phyloP scores from a whole-genome alignment of 2,888 invertebrate genomes.

The Drosophila meridiana region DNA sequence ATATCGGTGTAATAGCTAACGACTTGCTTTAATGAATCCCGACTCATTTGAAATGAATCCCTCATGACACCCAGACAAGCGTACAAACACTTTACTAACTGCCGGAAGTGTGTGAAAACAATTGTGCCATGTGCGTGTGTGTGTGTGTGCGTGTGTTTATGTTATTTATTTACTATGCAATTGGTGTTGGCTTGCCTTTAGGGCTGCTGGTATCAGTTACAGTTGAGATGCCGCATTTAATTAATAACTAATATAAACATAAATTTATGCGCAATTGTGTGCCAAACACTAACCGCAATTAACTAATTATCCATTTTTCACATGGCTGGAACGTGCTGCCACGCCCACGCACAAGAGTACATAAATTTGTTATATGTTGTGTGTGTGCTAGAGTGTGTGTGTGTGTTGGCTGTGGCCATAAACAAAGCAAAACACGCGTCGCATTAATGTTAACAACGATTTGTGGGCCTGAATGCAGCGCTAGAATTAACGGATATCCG shows the following conservation, averaged over 20 bases:
- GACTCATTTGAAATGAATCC: background rate
- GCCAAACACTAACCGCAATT: conserved; percentile 64
- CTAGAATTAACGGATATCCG: conserved; percentile 64
- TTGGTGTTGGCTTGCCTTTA: background rate
- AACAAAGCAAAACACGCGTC: conserved; percentile 74
- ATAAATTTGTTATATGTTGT: conserved; percentile 58
- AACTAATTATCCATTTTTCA: conserved; percentile 81
- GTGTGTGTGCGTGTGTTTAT: background rate
- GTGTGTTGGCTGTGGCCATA: conserved; percentile 43
- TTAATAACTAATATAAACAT: conserved; percentile 72
- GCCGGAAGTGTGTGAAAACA: conserved; percentile 1
- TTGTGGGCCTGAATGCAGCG: conserved; percentile 48
- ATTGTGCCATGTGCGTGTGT: background rate
- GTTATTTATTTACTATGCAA: conserved; percentile 8
- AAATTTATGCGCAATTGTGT: conserved; percentile 48
- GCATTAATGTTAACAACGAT: conserved; percentile 69
- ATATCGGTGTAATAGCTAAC: background rate
- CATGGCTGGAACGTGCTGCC: conserved; percentile 48
- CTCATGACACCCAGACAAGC: background rate
- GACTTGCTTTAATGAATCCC: background rate
- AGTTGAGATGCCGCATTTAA: conserved; percentile 56
- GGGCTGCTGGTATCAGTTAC: conserved; percentile 9
- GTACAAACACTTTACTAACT: conserved; percentile 6
- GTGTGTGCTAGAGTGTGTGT: conserved; percentile 16
- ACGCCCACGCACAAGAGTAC: conserved; percentile 32